Conservation (phyloP, 53 echinoderm and acorn worm genomes). For the Astropecten irregularis region DNA sequence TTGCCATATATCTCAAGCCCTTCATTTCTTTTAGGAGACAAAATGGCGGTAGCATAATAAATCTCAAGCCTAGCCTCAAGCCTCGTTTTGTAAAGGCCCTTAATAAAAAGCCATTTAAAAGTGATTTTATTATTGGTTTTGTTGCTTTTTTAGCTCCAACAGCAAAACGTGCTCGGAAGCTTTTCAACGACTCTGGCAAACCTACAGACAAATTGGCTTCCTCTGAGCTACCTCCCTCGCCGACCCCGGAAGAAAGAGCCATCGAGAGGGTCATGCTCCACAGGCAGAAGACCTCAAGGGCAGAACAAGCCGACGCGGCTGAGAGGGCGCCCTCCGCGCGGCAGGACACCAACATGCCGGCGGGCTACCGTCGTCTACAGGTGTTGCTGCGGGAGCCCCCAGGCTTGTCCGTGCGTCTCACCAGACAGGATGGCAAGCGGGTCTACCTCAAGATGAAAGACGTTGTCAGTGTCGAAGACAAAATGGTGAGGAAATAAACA, state of each 20-base stretch:
- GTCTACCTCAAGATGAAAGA: constrained; percentile 75
- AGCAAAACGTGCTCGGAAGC: constrained; percentile 54
- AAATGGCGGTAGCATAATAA: too few relatives aligned
- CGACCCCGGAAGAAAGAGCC: constrained; percentile 59
- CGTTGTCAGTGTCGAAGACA: constrained; percentile 20
- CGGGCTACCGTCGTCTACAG: constrained; percentile 20
- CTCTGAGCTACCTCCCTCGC: constrained; percentile 78
- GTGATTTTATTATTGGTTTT: too few relatives aligned
- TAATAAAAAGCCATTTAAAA: too few relatives aligned
- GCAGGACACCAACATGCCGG: not conserved
- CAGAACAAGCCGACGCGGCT: not conserved
- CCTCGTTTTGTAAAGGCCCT: too few relatives aligned
- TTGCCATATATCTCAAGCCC: too few relatives aligned
- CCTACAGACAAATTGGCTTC: too few relatives aligned
- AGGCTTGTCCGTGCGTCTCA: constrained; percentile 65
- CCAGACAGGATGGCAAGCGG: constrained; percentile 69
- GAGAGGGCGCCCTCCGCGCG: not conserved
- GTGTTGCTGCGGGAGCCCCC: constrained; percentile 70
- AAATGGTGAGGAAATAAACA: constrained; percentile 37
- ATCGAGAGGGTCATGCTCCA: constrained; percentile 31
- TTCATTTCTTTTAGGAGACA: too few relatives aligned
- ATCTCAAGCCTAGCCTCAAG: too few relatives aligned
- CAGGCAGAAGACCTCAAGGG: not conserved
- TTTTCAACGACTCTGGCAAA: not conserved
- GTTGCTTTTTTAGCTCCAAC: constrained; percentile 46